Evolutionary conservation across 2,888 invertebrate genomes (phyloP), one percentile per base, ranked within the genome.

Genomic region (Linnaemya tessellans): DNA sequence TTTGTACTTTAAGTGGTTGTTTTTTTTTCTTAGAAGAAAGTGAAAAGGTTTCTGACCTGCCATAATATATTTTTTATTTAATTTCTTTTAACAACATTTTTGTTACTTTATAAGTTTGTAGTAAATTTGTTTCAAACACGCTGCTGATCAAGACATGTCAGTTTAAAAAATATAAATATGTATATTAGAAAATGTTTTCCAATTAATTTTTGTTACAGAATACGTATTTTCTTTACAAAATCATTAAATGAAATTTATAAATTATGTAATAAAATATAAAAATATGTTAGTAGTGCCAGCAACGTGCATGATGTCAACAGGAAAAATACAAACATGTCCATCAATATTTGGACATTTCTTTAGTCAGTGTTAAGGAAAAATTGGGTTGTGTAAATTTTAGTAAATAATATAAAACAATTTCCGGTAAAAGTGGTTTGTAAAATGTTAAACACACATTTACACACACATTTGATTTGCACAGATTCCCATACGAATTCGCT

Each of bases 1-100:
- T 25, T 60, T 75, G 9, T 13, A 56, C 38, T 46, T 46, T 13
- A 58, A 43, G n/a, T 54, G 30, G 30, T 30, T n/a, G 5, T 35
- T 18, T 18, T 10, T 49, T 38, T 18, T 13, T 18, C n/a, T 11
- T 25, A 56, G 15, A 56, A 67, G 38, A 67, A 81, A 78, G 81
- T 85, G 75, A 82, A 85, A 82, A 85, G 84, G 81, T 79, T 78
- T 70, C 30, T 79, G 81, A 85, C 81, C 81, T 82, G 54, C 49
- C 49, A n/a, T 74, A 84, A 65, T 56, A 8, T 25, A 54, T 10
- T 43, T 80, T 71, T 60, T 30, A 30, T 62, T 78, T 83, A 25
- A 62, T 70, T 56, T 78, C 54, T 15, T 71, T 49, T 54, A 2
- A 10, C 30, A 20, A n/a, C 11, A n/a, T 38, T 51, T 22, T 62